phyloP scores from a whole-genome alignment of 1,140 invertebrate species.

The Lerema accius region DNA sequence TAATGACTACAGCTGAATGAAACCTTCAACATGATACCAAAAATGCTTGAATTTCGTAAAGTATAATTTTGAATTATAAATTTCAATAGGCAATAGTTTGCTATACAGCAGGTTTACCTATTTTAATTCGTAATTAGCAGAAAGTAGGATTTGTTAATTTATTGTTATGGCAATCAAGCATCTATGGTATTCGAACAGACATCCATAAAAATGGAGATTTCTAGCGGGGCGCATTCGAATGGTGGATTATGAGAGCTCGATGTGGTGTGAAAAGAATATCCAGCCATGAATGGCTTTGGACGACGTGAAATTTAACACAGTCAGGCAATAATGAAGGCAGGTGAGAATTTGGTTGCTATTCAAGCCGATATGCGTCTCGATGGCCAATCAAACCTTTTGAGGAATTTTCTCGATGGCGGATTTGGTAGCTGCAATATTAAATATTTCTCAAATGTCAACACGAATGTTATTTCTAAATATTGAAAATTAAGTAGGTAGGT shows the following conservation, averaged over 20 bases:
- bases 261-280: conserved; percentile 24
- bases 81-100: not conserved
- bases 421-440: not conserved
- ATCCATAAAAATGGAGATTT: conserved; percentile 38
- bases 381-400: conserved; percentile 8
- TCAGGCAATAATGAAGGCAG: conserved; percentile 31
- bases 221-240: conserved; percentile 35
- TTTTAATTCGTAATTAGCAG: conserved; percentile 45
- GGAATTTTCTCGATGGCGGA: conserved; percentile 29
- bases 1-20: no score
- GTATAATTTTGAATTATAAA: not conserved
- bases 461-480: no score
- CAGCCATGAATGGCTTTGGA: conserved; percentile 20
- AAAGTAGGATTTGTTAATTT: conserved; percentile 50
- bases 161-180: conserved; percentile 38
- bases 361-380: conserved; percentile 15
- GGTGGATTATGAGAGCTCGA: conserved; percentile 33
- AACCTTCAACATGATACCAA: no score
- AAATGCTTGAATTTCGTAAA: no score
- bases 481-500: no score
- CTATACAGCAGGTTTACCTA: not conserved
- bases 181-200: conserved; percentile 27
- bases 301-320: conserved; percentile 34
- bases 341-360: conserved; percentile 33
- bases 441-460: no score